Conservation (phyloP, 1,140 invertebrate genomes). For the Pseudomyrmex pallidus region DNA sequence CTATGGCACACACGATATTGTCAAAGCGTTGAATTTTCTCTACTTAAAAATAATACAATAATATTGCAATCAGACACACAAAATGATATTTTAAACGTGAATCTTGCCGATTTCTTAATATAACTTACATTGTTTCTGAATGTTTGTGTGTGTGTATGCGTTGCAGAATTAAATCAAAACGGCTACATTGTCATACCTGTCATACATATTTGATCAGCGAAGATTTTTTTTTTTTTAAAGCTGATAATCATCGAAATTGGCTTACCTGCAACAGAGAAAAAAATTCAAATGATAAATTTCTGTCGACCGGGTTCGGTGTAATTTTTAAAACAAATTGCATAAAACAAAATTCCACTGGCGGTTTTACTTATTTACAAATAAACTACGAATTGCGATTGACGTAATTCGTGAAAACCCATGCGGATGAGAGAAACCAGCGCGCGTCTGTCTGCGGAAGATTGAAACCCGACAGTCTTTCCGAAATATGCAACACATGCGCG, state of each 20-base stretch:
- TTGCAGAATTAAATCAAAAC: neutral
- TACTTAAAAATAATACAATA: neutral
- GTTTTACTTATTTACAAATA: neutral
- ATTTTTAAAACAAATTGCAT: neutral
- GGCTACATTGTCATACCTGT: neutral
- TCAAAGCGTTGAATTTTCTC: neutral
- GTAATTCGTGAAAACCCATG: no score
- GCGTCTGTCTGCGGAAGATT: neutral
- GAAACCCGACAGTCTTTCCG: neutral
- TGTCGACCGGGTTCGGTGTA: neutral
- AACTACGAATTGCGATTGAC: no score
- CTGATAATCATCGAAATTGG: neutral
- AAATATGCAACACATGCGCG: neutral
- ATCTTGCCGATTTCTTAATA: neutral
- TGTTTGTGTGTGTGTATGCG: neutral
- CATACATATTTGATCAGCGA: neutral
- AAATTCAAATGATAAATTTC: constrained; percentile 34
- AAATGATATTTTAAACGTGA: neutral
- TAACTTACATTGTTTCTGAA: constrained; percentile 20
- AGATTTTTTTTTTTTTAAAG: neutral
- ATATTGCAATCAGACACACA: no score
- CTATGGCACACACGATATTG: neutral
- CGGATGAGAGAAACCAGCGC: no score
- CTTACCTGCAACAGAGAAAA: constrained; percentile 73
- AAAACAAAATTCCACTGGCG: neutral